phyloP scores from a whole-genome alignment of 2,888 invertebrate species.

The Steinernema carpocapsae region DNA sequence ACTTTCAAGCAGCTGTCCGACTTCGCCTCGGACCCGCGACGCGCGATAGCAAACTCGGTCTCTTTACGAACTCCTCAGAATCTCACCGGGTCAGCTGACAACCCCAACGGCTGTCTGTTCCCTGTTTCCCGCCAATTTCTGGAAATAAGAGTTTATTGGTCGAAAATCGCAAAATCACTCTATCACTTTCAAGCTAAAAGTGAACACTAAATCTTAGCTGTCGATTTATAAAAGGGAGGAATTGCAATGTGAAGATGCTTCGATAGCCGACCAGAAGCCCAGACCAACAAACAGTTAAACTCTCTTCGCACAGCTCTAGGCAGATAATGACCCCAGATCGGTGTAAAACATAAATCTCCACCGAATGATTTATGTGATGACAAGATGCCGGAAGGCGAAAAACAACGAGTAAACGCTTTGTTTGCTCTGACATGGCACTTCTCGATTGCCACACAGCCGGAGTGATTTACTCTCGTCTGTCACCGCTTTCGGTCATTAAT shows the following conservation, averaged over 20 bases:
- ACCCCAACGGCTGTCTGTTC: neutral
- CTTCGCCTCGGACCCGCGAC: neutral
- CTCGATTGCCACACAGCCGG: neutral
- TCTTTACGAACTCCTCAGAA: neutral
- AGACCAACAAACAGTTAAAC: no score
- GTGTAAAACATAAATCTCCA: neutral
- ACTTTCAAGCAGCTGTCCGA: neutral
- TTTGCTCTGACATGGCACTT: no score
- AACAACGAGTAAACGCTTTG: neutral
- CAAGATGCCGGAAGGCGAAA: neutral
- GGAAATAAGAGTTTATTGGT: no score
- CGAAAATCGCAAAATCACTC: no score
- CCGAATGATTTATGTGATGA: neutral
- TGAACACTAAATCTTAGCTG: no score
- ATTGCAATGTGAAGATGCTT: no score
- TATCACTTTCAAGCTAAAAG: no score
- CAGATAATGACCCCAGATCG: no score
- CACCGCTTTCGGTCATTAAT: neutral
- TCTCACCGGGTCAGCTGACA: constrained; percentile 22
- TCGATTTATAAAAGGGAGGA: no score
- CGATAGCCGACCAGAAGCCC: no score
- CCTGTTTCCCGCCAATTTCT: neutral
- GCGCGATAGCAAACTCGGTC: neutral
- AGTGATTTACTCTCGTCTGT: neutral
- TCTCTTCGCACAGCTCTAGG: no score